Evolutionary conservation across 1,140 invertebrate species (phyloP), one percentile per base, ranked within the genome.

Genomic region (Hirudo medicinalis): DNA sequence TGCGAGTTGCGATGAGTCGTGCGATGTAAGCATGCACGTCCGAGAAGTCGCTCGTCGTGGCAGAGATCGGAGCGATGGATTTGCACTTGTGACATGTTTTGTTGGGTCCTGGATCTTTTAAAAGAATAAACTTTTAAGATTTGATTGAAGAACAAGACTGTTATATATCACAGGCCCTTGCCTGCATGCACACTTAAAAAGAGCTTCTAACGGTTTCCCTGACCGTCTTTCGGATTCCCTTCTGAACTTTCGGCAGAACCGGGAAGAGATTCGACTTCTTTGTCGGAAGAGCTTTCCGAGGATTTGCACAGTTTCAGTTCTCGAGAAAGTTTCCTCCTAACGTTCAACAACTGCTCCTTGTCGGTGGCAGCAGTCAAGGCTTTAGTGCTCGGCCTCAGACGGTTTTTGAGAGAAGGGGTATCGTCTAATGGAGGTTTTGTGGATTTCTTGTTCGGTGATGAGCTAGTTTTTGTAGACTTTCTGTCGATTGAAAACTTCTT

Each of bases 381-480:
- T 70, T 70, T 43, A 1, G 69, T 70, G 22, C 32, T 49, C n/a
- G 69, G 36, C 49, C 69, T 49, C 69, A 70, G 69, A 49, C 69
- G 69, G 53, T 25, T 70, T 53, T 70, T 70, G 6, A 70, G 53
- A 25, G 53, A 54, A 20, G 69, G 20, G 19, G 22, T 22, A 11
- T 22, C 22, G 29, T 63, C 57, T 13, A 19, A 0, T 2, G 11
- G 8, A 63, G 57, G 57, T 32, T 25, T 25, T 20, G 57, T 25
- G 3, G 57, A 25, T 22, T n/a, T 63, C 11, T 22, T 32, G 57
- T 63, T 13, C 4, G 57, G 29, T 2, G 8, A 25, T 63, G 57
- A 25, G 15, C 3, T 25, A 11, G 6, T 20, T 63, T 22, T 63
- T 63, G 57, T 3, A 13, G 22, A 25, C 8, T 32, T 63, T 22